Conservation (phyloP, 2,113 vertebrate genomes). For the Chaetodon trifascialis region DNA sequence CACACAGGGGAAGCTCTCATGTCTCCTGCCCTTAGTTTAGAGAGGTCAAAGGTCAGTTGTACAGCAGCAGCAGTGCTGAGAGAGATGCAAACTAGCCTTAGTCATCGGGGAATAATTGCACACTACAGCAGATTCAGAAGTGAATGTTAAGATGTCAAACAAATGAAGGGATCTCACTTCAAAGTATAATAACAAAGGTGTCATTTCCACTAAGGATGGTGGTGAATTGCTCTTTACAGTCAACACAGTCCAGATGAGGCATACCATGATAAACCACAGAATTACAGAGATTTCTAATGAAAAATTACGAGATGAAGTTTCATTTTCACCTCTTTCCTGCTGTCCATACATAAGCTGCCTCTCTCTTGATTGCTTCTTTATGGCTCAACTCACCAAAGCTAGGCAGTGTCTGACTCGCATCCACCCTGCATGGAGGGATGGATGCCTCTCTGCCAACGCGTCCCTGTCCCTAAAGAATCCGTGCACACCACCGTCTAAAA, state of each 20-base stretch:
- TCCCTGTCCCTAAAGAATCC: background rate
- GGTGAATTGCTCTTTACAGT: too few species aligned
- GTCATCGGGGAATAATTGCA: background rate
- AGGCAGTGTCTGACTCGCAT: background rate
- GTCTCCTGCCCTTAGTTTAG: background rate
- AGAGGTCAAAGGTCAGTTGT: conserved; percentile 40
- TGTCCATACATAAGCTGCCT: too few species aligned
- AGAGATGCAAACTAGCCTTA: background rate
- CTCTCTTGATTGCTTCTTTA: background rate
- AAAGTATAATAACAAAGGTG: background rate
- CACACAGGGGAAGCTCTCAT: background rate
- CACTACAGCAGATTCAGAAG: background rate
- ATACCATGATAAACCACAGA: too few species aligned
- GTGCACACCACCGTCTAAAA: background rate
- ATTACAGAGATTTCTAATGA: too few species aligned
- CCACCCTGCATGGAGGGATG: background rate
- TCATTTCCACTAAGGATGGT: too few species aligned
- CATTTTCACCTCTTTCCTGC: too few species aligned
- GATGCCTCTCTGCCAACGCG: background rate
- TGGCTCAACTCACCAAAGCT: background rate
- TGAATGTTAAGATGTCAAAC: background rate
- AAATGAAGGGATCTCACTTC: background rate
- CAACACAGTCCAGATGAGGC: too few species aligned
- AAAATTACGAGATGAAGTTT: too few species aligned
- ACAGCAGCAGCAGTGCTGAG: background rate